A percentile compares a stretch with the other conserved stretches of the same genome.
Conservation (phyloP, 2,113 vertebrate species). For the Agapornis roseicollis region DNA sequence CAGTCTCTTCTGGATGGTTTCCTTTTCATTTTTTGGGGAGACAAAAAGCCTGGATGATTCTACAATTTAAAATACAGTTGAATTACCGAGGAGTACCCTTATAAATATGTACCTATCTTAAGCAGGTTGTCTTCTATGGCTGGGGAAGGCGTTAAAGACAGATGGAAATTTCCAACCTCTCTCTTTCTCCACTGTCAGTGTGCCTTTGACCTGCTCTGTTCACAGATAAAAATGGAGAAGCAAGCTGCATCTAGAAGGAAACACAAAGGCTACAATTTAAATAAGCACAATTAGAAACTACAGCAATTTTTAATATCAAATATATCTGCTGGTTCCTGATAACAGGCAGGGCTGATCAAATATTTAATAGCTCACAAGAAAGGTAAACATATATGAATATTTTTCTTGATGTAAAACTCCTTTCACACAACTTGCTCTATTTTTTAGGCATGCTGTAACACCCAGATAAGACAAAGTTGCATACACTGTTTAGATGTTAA, state of each 20-base stretch:
- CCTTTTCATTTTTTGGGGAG: fast-evolving
- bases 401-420: neutral
- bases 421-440: neutral
- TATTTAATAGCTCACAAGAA: neutral
- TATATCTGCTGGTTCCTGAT: neutral
- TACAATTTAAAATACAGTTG: neutral
- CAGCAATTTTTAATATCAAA: neutral
- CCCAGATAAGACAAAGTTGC: neutral
- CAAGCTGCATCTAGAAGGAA: neutral
- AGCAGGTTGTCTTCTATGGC: neutral
- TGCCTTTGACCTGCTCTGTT: neutral
- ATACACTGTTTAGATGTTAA: neutral
- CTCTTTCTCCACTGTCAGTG: neutral
- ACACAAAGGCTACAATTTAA: neutral
- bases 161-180: neutral
- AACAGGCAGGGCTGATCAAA: neutral
- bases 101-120: neutral
- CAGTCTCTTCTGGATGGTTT: neutral
- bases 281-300: neutral
- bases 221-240: neutral
- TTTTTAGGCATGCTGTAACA: neutral
- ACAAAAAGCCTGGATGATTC: neutral
- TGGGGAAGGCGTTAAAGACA: neutral
- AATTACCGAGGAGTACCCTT: neutral
- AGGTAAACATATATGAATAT: neutral